Evolutionary conservation across 1,140 invertebrate genomes (phyloP), one percentile per base, ranked within the genome.

Genomic region (Ephestia elutella): DNA sequence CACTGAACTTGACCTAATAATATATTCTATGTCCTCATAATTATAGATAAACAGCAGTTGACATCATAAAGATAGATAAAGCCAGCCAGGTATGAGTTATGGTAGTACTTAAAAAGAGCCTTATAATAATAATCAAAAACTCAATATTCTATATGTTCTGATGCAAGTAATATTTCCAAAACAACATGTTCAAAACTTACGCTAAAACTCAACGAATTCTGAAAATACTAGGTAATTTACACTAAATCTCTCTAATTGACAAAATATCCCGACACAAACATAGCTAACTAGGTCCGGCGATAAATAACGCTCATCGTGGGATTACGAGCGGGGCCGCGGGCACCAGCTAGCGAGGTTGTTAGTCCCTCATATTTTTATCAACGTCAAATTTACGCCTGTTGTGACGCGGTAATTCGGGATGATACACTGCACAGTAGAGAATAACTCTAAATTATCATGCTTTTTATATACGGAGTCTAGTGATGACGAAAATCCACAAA

Each of bases 241-340:
- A 44, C 5, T 44, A 44, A 44, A 5, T 32, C 38, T 44, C 13
- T 17, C 38, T 15, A 15, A 44, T 15, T 44, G 38, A 44, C 5
- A 5, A 44, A 44, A 44, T 44, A 17, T 44, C 38, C 18, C 3
- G 50, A 50, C 54, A 66, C 61, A 68, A 65, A 54, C 54, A 35
- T 21, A 20, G 35, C 62, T 67, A 69, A 67, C 65, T 64, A 67
- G 56, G 60, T 50, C 57, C 62, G 59, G 54, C 66, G 58, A 64
- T 70, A 70, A 70, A 73, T 70, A 65, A 66, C 61, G 56, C 66
- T 66, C 68, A 66, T 73, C 64, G 62, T 20, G 51, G 67, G 68
- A 70, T 70, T 70, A 57, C 56, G 63, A 28, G 58, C 62, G 61
- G 60, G 65, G 63, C 57, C 63, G 62, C 63, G 66, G 60, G 67